A percentile compares a stretch with the other conserved stretches of the same genome.
These are phyloP conservation scores for Charina bottae DNA, from an alignment of 2,113 vertebrate species.

Conservation along the genomic window DNA sequence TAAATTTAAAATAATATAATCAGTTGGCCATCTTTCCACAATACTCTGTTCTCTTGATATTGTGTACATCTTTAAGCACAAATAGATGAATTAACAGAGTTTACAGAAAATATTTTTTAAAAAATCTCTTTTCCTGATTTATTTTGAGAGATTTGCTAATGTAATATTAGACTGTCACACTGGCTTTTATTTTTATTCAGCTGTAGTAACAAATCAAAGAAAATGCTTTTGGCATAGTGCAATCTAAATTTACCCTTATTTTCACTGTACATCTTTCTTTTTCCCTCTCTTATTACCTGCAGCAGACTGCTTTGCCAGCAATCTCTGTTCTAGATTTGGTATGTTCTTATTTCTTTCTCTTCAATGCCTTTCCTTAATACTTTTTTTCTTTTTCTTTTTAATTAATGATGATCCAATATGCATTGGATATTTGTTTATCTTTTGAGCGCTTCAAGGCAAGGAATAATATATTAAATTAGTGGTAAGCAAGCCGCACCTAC, in stretches of 20 bases:
- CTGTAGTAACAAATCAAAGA: constrained; percentile 55
- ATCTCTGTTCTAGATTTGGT: constrained; percentile 99
- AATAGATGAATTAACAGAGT: constrained; percentile 1
- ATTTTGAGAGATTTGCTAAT: constrained; percentile 28
- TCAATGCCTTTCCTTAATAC: constrained; percentile 66
- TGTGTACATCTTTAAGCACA: neutral
- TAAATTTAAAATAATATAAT: constrained; percentile 22
- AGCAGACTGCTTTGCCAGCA: constrained; percentile 99
- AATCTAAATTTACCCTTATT: constrained; percentile 74
- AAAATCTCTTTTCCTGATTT: neutral
- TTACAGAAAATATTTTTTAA: neutral
- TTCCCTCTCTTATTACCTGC: constrained; percentile 82
- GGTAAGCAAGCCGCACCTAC: constrained; percentile 69
- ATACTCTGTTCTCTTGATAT: constrained; percentile 14
- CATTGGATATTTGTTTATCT: constrained; percentile 60
- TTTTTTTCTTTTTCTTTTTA: constrained; percentile 61
- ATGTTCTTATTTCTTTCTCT: constrained; percentile 88
- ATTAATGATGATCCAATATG: constrained; percentile 48
- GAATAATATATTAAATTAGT: constrained; percentile 35
- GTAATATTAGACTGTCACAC: constrained; percentile 26
- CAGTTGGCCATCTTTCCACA: constrained; percentile 22
- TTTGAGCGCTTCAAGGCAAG: constrained; percentile 50
- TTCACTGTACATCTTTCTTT: constrained; percentile 83
- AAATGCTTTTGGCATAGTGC: constrained; percentile 69
- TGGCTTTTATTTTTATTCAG: constrained; percentile 36